Percentiles rank a stretch among this genome's conserved stretches.
Conservation (phyloP, 1,140 invertebrate species). For the Vanessa tameamea region DNA sequence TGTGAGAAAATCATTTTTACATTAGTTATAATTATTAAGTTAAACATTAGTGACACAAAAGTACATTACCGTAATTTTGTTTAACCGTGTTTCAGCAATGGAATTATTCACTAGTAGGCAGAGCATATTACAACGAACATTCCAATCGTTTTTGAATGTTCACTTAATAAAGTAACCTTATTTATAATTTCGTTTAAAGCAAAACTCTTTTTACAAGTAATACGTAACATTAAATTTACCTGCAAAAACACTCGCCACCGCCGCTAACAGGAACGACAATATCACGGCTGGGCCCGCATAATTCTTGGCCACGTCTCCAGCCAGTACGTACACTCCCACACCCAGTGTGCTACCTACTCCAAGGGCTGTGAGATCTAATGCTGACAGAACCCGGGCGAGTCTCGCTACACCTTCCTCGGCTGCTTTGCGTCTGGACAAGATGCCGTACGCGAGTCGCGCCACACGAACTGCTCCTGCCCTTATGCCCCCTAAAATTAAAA, state of each 20-base stretch:
- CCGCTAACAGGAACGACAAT: constrained; percentile 91
- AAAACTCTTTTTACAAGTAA: too few relatives aligned
- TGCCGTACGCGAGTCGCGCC: constrained; percentile 60
- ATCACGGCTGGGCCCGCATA: constrained; percentile 91
- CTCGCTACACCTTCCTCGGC: constrained; percentile 77
- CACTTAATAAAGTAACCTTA: too few relatives aligned
- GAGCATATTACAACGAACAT: too few relatives aligned
- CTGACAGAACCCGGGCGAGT: constrained; percentile 85
- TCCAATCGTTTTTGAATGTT: too few relatives aligned
- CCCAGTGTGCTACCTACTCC: constrained; percentile 93
- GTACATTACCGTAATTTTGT: too few relatives aligned
- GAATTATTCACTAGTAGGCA: too few relatives aligned
- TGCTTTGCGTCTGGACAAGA: constrained; percentile 80
- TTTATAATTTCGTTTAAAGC: too few relatives aligned
- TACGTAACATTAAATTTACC: constrained; percentile 77
- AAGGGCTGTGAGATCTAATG: constrained; percentile 88
- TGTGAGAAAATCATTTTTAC: too few relatives aligned
- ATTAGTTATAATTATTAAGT: too few relatives aligned
- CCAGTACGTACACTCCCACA: constrained; percentile 93
- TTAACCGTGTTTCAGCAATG: too few relatives aligned
- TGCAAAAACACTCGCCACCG: constrained; percentile 91
- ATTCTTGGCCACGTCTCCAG: constrained; percentile 90
- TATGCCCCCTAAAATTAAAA: constrained; percentile 54
- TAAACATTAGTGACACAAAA: too few relatives aligned
- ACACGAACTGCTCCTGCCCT: constrained; percentile 59